phyloP scores from a whole-genome alignment of 2,797 vertebrate genomes.

The Hylomyscus alleni region DNA sequence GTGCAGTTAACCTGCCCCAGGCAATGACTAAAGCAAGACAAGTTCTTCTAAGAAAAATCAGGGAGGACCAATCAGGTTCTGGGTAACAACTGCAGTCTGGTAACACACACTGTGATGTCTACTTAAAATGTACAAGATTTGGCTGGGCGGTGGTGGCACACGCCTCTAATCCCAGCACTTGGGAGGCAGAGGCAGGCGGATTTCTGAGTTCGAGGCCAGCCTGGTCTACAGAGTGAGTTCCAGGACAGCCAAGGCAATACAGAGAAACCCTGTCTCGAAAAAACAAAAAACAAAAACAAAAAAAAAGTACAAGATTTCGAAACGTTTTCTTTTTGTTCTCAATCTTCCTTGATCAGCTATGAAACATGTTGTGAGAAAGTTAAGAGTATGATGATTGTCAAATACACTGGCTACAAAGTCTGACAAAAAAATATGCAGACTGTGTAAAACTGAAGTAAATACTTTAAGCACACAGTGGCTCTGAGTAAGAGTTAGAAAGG shows the following conservation, averaged over 20 bases:
- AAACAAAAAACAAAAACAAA: too few species aligned
- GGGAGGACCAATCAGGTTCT: neutral
- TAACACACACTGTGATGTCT: neutral
- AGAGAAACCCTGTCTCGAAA: too few species aligned
- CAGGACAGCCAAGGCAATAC: too few species aligned
- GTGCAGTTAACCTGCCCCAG: neutral
- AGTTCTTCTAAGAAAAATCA: neutral
- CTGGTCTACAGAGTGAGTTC: too few species aligned
- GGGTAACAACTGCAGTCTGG: neutral
- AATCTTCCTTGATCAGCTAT: neutral
- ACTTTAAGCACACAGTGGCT: neutral
- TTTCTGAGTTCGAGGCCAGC: too few species aligned
- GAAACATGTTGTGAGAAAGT: neutral
- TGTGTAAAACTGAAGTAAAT: neutral
- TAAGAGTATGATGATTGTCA: neutral
- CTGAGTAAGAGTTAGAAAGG: neutral
- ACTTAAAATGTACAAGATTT: neutral
- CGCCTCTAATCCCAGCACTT: too few species aligned
- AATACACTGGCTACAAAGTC: constrained; percentile 17
- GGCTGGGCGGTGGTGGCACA: too few species aligned
- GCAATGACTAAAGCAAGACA: constrained; percentile 16
- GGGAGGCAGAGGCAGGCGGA: too few species aligned
- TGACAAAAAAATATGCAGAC: neutral
- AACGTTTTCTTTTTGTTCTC: constrained; percentile 61
- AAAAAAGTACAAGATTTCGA: neutral